Percentiles rank a stretch among this genome's conserved stretches.
These are phyloP conservation scores for Acleris holmiana DNA, from an alignment of 2,888 invertebrate species.

Conservation along the genomic window DNA sequence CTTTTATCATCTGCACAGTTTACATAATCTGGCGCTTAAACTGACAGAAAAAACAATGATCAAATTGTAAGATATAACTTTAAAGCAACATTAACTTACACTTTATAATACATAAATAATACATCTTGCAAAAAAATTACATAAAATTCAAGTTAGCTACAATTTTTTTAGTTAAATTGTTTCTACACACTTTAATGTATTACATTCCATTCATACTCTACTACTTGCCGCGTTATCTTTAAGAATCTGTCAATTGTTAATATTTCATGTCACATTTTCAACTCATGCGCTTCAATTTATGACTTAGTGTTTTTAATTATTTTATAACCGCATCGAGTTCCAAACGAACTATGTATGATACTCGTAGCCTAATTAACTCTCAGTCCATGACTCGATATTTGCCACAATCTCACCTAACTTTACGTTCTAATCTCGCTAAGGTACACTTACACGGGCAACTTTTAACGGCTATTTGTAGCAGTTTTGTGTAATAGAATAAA, in stretches of 20 bases:
- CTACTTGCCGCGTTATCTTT: slow-evolving; percentile 51
- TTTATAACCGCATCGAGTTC: slow-evolving; percentile 53
- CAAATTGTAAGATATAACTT: slow-evolving; percentile 77
- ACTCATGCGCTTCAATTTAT: slow-evolving; percentile 44
- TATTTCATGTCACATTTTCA: slow-evolving; percentile 45
- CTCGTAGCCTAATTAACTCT: slow-evolving; percentile 58
- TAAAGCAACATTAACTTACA: slow-evolving; percentile 83
- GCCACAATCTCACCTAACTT: slow-evolving; percentile 55
- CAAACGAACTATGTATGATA: slow-evolving; percentile 48
- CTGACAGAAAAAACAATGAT: slow-evolving; percentile 77
- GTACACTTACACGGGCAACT: too few species aligned
- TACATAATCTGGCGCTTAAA: slow-evolving; percentile 73
- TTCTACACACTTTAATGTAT: slow-evolving; percentile 68
- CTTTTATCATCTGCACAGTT: slow-evolving; percentile 71
- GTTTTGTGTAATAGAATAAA: too few species aligned
- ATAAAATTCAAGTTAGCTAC: slow-evolving; percentile 83
- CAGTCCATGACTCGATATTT: slow-evolving; percentile 69
- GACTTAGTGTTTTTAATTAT: slow-evolving; percentile 69
- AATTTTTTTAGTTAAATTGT: slow-evolving; percentile 77
- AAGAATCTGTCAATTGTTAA: slow-evolving; percentile 59
- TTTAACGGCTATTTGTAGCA: too few species aligned
- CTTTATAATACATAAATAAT: slow-evolving; percentile 82
- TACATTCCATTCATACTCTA: slow-evolving; percentile 56
- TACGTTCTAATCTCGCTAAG: slow-evolving; percentile 49
- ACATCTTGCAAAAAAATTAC: slow-evolving; percentile 82